Conservation (phyloP, 2,888 invertebrate species). For the Theodoxus fluviatilis region DNA sequence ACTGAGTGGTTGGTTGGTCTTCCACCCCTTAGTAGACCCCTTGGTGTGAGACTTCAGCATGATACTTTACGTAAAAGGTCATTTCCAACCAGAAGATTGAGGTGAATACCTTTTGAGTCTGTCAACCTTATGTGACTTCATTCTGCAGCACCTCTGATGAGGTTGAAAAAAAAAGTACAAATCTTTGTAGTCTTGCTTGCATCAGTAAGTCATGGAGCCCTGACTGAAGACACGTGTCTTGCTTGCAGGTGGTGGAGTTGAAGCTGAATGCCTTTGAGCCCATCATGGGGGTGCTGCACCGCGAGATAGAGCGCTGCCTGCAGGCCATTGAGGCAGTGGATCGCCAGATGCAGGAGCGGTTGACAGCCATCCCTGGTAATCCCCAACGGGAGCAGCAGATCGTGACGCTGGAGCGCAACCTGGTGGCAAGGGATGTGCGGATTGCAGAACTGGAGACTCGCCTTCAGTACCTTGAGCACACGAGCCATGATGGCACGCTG, state of each 20-base stretch:
- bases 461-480: slow-evolving; percentile 47
- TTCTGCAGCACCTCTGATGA: no score
- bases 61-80: no score
- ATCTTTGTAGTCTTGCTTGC: no score
- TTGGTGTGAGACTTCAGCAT: no score
- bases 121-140: no score
- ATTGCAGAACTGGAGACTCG: slow-evolving; percentile 49
- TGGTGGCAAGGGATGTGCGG: slow-evolving; percentile 30
- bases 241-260: slow-evolving; percentile 26
- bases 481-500: slow-evolving; percentile 58
- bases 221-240: no score
- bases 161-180: no score
- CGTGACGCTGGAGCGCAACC: slow-evolving; percentile 25
- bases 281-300: slow-evolving; percentile 48
- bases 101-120: no score
- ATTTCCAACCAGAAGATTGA: no score
- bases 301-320: slow-evolving; percentile 50
- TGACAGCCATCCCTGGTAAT: slow-evolving; percentile 17
- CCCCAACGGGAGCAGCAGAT: slow-evolving; percentile 26
- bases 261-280: slow-evolving; percentile 46
- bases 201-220: no score
- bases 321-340: slow-evolving; percentile 43
- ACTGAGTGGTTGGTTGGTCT: no score
- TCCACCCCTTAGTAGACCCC: no score
- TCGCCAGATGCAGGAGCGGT: slow-evolving; percentile 26